phyloP scores from a whole-genome alignment of 2,888 invertebrate genomes.

The Athrips mouffetella region DNA sequence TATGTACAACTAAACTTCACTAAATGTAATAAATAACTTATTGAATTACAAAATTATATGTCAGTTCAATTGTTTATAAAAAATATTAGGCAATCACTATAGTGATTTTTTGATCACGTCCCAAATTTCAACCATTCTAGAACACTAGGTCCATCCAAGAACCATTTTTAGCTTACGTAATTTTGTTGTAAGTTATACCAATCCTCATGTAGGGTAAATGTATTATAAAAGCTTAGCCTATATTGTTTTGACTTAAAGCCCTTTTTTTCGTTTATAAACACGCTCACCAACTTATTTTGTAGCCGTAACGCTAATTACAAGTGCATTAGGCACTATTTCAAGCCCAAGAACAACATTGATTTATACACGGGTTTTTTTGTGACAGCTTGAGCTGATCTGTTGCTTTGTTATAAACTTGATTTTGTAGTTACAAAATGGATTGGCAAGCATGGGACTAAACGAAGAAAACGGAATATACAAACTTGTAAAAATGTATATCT shows the following conservation, averaged over 20 bases:
- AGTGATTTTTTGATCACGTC: conserved; percentile 7
- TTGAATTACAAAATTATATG: not conserved
- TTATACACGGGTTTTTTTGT: no score
- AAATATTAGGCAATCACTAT: not conserved
- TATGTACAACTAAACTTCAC: not conserved
- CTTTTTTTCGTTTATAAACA: no score
- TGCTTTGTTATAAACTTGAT: no score
- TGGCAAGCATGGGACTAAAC: no score
- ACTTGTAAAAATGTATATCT: conserved; percentile 65
- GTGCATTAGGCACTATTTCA: no score
- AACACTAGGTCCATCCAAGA: conserved; percentile 38
- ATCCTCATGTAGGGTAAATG: conserved; percentile 61
- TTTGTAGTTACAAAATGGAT: no score
- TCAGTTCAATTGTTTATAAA: not conserved
- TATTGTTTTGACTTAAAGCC: conserved; percentile 54
- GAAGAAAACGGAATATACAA: no score
- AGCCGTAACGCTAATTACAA: no score
- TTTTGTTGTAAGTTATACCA: conserved; percentile 58
- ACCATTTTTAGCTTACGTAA: conserved; percentile 56
- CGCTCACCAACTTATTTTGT: no score
- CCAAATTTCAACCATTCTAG: conserved; percentile 1
- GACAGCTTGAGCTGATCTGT: no score
- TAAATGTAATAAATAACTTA: no score
- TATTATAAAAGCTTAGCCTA: conserved; percentile 63
- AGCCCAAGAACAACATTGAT: no score